Percentiles rank a stretch among this genome's conserved stretches.
Evolutionary conservation across 2,888 invertebrate genomes (phyloP).

Genomic region (Dolichomitus sp.): DNA sequence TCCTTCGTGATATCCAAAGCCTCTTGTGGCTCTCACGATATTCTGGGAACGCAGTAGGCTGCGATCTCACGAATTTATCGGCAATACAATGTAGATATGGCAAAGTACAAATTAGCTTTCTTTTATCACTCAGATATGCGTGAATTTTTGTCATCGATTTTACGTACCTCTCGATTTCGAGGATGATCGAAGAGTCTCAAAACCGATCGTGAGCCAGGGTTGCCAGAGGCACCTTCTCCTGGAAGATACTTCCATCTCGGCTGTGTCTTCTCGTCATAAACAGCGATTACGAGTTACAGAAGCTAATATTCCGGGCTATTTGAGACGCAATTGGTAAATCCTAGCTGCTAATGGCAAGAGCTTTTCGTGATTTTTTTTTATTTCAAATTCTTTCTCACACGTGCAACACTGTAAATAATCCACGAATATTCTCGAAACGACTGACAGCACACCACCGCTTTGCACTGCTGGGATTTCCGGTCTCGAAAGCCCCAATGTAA

Average conservation of each 20-base stretch:
- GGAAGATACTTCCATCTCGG: conserved; percentile 78
- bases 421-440: conserved; percentile 4
- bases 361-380: background rate
- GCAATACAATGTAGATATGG: background rate
- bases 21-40: conserved; percentile 23
- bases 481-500: background rate
- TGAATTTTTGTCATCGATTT: background rate
- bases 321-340: background rate
- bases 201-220: conserved; percentile 80
- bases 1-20: background rate
- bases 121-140: background rate
- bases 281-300: background rate
- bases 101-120: background rate
- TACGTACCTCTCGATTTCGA: conserved; percentile 78
- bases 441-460: background rate
- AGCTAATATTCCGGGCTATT: background rate
- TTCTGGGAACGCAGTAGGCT: background rate
- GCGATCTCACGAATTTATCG: background rate
- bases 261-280: conserved; percentile 56
- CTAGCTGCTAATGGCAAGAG: background rate
- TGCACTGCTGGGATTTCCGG: background rate
- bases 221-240: conserved; percentile 82
- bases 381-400: background rate
- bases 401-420: background rate
- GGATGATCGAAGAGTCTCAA: conserved; percentile 69